Evolutionary conservation across 2,888 invertebrate species (phyloP).

Genomic region (Xiphydria camelus): DNA sequence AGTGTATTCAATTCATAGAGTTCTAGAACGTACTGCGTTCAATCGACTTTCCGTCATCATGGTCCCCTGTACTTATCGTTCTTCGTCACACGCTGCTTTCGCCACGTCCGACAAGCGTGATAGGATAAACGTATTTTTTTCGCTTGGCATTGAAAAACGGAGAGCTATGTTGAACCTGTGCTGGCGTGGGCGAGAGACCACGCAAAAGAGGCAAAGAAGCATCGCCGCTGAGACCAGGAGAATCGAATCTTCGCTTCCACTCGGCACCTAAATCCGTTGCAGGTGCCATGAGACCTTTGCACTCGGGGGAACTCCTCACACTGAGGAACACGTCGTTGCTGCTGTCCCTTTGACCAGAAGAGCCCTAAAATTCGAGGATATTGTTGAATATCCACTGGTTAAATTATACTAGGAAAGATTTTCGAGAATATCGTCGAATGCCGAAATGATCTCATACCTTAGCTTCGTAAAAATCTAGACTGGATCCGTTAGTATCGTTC

Average conservation of each 20-base stretch:
- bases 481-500: slow-evolving; percentile 48
- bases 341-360: slow-evolving; percentile 40
- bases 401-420: background rate
- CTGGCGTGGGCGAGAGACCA: slow-evolving; percentile 55
- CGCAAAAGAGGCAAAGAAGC: slow-evolving; percentile 65
- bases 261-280: slow-evolving; percentile 52
- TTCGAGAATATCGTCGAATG: no score
- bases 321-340: slow-evolving; percentile 50
- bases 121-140: slow-evolving; percentile 68
- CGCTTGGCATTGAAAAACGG: slow-evolving; percentile 65
- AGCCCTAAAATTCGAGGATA: slow-evolving; percentile 26
- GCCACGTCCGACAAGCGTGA: slow-evolving; percentile 59
- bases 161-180: slow-evolving; percentile 46
- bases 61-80: slow-evolving; percentile 8
- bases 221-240: slow-evolving; percentile 36
- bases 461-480: slow-evolving; percentile 46
- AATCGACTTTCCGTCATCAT: slow-evolving; percentile 3
- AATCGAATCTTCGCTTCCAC: slow-evolving; percentile 49
- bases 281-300: slow-evolving; percentile 52
- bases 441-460: slow-evolving; percentile 35
- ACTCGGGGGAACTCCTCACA: slow-evolving; percentile 51
- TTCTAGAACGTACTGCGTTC: no score
- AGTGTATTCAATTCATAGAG: no score
- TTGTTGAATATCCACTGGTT: background rate
- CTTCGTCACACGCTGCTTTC: slow-evolving; percentile 62